A percentile compares a stretch with the other conserved stretches of the same genome.
phyloP scores from a whole-genome alignment of 2,797 vertebrate species.

The Gobionotothen gibberifrons region DNA sequence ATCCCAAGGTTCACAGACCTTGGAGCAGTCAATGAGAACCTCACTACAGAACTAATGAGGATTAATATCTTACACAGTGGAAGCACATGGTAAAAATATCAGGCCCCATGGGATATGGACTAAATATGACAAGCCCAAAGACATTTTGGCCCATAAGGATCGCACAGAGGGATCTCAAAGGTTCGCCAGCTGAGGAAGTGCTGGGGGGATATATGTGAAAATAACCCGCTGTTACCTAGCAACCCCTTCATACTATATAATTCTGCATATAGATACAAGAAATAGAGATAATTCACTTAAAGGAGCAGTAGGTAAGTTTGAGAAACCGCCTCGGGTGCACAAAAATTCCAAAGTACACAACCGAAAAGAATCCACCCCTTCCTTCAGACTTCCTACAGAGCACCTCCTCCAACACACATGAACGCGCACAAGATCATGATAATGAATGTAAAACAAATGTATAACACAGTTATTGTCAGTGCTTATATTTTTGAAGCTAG shows the following conservation, averaged over 20 bases:
- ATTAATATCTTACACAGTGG: slow-evolving; percentile 80
- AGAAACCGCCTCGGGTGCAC: no score
- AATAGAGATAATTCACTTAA: not conserved
- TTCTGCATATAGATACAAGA: not conserved
- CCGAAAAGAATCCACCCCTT: no score
- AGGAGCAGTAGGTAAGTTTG: no score
- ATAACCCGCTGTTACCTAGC: not conserved
- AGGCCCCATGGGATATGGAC: slow-evolving; percentile 73
- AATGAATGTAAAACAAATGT: no score
- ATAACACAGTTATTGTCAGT: no score
- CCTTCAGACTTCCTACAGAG: no score
- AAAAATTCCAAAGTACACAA: no score
- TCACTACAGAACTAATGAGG: slow-evolving; percentile 82
- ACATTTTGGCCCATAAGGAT: slow-evolving; percentile 60
- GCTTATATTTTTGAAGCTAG: no score
- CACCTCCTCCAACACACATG: no score
- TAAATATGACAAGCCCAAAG: slow-evolving; percentile 76
- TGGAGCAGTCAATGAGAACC: slow-evolving; percentile 78
- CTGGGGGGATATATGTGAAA: not conserved
- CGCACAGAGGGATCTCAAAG: slow-evolving; percentile 66
- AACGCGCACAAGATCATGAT: no score
- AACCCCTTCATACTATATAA: not conserved
- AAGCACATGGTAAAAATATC: slow-evolving; percentile 78
- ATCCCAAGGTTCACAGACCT: slow-evolving; percentile 72
- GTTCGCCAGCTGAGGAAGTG: slow-evolving; percentile 32